Evolutionary conservation across 2,888 invertebrate genomes (phyloP), one percentile per base, ranked within the genome.

Genomic region (Ceramica pisi): DNA sequence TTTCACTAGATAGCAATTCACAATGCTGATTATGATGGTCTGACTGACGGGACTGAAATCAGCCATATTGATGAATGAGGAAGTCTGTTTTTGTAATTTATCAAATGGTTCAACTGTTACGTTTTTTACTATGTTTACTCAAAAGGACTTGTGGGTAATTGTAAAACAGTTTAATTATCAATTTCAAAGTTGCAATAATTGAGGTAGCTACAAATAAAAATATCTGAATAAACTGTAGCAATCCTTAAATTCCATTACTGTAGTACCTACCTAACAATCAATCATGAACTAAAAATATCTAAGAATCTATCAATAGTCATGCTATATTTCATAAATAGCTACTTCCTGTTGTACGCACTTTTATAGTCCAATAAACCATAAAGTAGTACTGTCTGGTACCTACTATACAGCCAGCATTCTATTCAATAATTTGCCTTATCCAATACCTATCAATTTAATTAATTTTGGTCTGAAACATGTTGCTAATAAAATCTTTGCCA

Each of bases 401-500:
- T 9, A 23, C 26, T 10, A 12, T 67, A 67, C 14, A 26, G 12
- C 2, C 38, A 56, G 35, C 31, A 31, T 6, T 48, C 23, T 14
- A 41, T 9, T n/a, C 6, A 31, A 5, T 31, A 31, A 31, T 5
- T 31, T 55, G 26, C 26, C 19, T 46, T 56, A 26, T 16, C 21
- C 46, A 26, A 51, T 57, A 56, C 21, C 41, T 23, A 1, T 12
- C 21, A 31, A 10, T 0, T 56, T 31, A 53, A 38, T 14, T 41
- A 16, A 8, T 23, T 55, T 12, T 51, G 10, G 35, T 57, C 4
- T 35, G 46, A 44, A 55, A 64, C 48, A 64, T 41, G 35, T 71
- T 75, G 41, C 66, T 76, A 66, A 85, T 38, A 23, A n/a, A 4
- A 51, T 70, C 9, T 78, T 87, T 90, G 82, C 72, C 60, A 82